Conservation (phyloP, 2,888 invertebrate genomes). For the Idaea aversata region DNA sequence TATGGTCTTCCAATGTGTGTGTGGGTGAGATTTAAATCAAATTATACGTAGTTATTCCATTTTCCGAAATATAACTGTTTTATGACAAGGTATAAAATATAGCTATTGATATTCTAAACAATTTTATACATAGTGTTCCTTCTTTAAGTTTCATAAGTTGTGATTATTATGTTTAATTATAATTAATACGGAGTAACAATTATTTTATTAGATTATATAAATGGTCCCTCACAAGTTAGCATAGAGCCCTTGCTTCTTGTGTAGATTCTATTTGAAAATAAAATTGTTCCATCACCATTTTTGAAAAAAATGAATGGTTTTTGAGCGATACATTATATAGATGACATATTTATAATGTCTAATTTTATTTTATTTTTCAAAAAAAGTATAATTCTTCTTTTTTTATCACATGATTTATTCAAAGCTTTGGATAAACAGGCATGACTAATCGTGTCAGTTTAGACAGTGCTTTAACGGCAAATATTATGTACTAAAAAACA, state of each 20-base stretch:
- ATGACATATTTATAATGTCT: slow-evolving; percentile 13
- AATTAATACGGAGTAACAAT: slow-evolving; percentile 55
- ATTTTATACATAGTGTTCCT: not conserved
- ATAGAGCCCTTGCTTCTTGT: slow-evolving; percentile 69
- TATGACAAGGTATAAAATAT: slow-evolving; percentile 10
- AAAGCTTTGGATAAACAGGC: not conserved
- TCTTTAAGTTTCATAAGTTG: not conserved
- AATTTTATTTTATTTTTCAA: too few relatives aligned
- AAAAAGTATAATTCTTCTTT: not conserved
- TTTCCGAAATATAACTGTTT: slow-evolving; percentile 16
- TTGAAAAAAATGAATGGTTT: slow-evolving; percentile 29
- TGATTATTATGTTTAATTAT: slow-evolving; percentile 15
- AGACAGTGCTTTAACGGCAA: not conserved
- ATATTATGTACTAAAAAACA: too few relatives aligned
- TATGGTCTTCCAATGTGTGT: slow-evolving; percentile 76
- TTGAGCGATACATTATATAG: slow-evolving; percentile 26
- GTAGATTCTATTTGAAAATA: slow-evolving; percentile 47
- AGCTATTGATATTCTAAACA: slow-evolving; percentile 8
- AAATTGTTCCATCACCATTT: slow-evolving; percentile 40
- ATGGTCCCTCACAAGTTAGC: slow-evolving; percentile 57
- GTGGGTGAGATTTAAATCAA: slow-evolving; percentile 50
- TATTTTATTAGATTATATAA: slow-evolving; percentile 31
- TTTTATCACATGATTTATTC: too few relatives aligned
- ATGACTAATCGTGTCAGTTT: not conserved
- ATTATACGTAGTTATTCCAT: slow-evolving; percentile 41